Evolutionary conservation across 2,797 vertebrate genomes (phyloP), one percentile per base, ranked within the genome.

Genomic region (Naso thynnoides): DNA sequence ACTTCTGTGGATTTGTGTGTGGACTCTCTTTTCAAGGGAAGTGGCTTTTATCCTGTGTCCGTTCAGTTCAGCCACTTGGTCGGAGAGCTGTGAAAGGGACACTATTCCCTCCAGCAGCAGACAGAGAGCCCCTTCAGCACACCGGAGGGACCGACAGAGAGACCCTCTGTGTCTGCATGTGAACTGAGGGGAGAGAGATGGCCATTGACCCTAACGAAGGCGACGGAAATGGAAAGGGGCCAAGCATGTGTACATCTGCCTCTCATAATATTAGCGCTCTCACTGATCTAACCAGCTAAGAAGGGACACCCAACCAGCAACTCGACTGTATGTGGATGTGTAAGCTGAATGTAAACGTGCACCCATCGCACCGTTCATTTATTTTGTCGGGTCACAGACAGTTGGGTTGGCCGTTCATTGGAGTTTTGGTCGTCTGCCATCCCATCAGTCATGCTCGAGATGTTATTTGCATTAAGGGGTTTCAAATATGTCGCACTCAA

Each of bases 11-110:
- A 66, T 65, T 54, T 87, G 85, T 89, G 87, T 79, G 82, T 47
- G 1, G 66, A 57, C 70, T 80, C 73, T 82, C 75, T 82, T 81
- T 88, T 66, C 78, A 84, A 90, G 89, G 92, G 92, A 93, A 93
- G 91, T 91, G 73, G 72, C 89, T 91, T 93, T 93, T 88, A 93
- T 93, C 88, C 90, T 81, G 87, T 85, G 89, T 92, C 91, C 88
- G 86, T 86, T 92, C 75, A 58, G 42, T n/a, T 77, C 73, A 71
- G 88, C 82, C 86, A 80, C 88, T 89, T 45, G 84, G 86, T 81
- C 65, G 19, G 65, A 67, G 81, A 85, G 84, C 72, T 45, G 82
- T 93, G 91, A 93, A 93, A 93, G 91, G 67, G 91, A 92, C 87
- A 90, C 91, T 93, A 92, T 93, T 91, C 88, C 81, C 84, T 65